Base-by-base conservation (phyloP, 1,140 invertebrate genomes). In the Drosophila kikkawai region DNA sequence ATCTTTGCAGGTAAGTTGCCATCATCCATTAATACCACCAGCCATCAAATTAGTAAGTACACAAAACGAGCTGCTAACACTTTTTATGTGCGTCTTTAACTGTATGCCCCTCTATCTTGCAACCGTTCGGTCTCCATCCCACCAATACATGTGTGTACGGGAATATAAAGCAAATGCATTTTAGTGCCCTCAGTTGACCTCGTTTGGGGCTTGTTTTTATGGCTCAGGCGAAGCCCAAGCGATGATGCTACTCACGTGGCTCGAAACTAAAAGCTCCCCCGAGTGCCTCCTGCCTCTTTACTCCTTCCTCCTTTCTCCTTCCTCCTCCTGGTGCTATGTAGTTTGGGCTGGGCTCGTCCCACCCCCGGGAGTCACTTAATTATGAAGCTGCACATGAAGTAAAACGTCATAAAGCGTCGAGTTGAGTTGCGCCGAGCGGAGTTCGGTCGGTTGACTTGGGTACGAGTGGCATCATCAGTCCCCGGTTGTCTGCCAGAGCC, bases 11-110 rank as follows among this genome's bases (percentile, higher is more conserved):
- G 85, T 88, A 88, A 88, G 85, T 88, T 90, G 84, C 83, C 77
- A 90, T 90, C 84, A 90, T 77, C 85, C 85, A 90, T 90, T 88
- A 90, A 88, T 90, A 88, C 81, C 84, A 84, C 77, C 85, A 90
- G 84, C 61, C 84, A 81, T 88, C 85, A 90, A 88, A 88, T 88
- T 88, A 87, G 84, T 90, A 88, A 90, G 85, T 90, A 88, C 85
- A 90, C 68, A 84, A 90, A 88, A 90, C 80, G 83, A 88, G 65
- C 80, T 90, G 81, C 80, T 88, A 88, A 90, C 85, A 86, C 80
- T 90, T 90, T 79, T 87, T 80, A 88, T 87, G 80, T 84, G 65
- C 80, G 59, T 87, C 82, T 86, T 83, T 87, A 76, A 87, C 81
- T 86, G 80, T 82, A 78, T 84, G 56, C 60, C 60, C 61, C 57